These are phyloP conservation scores for Callosobruchus maculatus DNA, from an alignment of 2,888 invertebrate species.

Conservation along the genomic window DNA sequence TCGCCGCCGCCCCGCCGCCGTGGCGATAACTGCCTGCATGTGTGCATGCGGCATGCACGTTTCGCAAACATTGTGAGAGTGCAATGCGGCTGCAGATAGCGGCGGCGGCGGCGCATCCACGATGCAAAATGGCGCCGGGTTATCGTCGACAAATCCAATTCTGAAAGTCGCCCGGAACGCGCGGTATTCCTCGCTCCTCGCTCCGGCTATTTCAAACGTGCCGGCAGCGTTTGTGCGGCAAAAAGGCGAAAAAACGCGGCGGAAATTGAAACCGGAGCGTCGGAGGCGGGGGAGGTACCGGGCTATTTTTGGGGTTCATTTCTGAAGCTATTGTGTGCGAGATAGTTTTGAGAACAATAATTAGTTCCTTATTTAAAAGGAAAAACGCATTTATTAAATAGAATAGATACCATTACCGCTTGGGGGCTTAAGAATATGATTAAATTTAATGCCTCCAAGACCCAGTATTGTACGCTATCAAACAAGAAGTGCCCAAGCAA, in stretches of 20 bases:
- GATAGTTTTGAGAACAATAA: no score
- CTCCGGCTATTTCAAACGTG: background rate
- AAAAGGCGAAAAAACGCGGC: background rate
- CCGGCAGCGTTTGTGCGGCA: background rate
- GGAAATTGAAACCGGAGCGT: background rate
- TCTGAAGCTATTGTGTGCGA: no score
- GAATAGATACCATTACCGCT: no score
- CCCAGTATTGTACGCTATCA: no score
- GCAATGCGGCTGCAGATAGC: background rate
- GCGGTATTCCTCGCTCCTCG: background rate
- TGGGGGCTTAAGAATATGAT: no score
- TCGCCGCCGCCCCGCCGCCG: background rate
- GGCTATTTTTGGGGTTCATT: no score
- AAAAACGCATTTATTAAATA: no score
- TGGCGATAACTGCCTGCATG: background rate
- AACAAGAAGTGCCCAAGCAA: no score
- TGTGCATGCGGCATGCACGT: background rate
- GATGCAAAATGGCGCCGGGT: background rate
- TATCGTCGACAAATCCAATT: background rate
- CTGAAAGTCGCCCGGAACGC: background rate
- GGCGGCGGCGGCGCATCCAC: background rate
- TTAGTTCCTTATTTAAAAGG: no score
- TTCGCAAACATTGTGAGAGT: background rate
- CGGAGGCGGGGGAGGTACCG: no score
- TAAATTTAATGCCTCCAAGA: no score